Evolutionary conservation across 1,140 invertebrate species (phyloP), one percentile per base, ranked within the genome.

Genomic region (Platyscapa corneri): DNA sequence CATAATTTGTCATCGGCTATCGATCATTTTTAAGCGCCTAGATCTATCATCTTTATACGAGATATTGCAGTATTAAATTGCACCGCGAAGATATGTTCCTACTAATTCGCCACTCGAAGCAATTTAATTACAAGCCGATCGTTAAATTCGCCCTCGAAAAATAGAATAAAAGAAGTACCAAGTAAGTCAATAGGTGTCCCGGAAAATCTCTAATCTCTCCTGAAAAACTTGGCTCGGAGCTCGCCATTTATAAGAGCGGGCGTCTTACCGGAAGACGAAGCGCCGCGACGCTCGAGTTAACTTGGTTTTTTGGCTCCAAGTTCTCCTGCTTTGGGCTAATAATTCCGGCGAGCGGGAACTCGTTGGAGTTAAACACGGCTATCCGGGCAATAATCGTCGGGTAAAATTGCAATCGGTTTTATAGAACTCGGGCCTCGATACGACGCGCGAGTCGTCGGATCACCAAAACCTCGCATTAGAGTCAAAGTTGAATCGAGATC

Each of bases 161-260:
- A 46, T 12, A 12, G 12, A 5, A 46, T 46, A 12, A 7, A 46
- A 46, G 12, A 46, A 46, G 42, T 46, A n/a, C 42, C 5, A 46
- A 5, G 42, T 46, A n/a, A n/a, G n/a, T 18, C 49, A 16, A 53
- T 53, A 53, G 18, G 49, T 18, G 18, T 16, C 49, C 2, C 18
- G 49, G 18, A 16, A 53, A 53, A 53, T 53, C 49, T 46, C n/a
- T n/a, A n/a, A n/a, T n/a, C n/a, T n/a, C n/a, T n/a, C n/a, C n/a
- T 65, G 75, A 85, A 80, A 65, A 56, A 74, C 16, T 32, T 64
- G 16, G 49, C 65, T 37, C 84, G 76, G 84, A 74, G 80, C 75
- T 49, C 53, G 53, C 72, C 37, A 83, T 56, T 83, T 75, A 37
- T 37, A 49, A 34, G n/a, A 30, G n/a, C n/a, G 37, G 12, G n/a